Percentiles rank a stretch among this genome's conserved stretches.
Evolutionary conservation across 2,113 vertebrate species (phyloP).

Genomic region (Fregetta grallaria): DNA sequence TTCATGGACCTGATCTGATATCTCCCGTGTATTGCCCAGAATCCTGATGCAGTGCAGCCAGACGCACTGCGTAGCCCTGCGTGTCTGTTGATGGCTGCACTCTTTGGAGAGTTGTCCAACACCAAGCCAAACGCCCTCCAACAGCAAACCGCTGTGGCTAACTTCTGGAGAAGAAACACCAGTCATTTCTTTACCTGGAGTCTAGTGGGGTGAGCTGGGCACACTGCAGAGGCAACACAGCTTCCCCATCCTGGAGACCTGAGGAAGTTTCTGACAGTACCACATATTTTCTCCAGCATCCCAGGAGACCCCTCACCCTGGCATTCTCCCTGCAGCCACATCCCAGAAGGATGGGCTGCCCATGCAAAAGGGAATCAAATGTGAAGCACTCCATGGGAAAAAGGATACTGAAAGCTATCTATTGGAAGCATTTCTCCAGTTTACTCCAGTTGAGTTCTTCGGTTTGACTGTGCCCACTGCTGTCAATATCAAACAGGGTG

Average conservation of each 20-base stretch:
- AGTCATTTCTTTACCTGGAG: not conserved
- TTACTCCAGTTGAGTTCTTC: not conserved
- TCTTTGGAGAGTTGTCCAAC: not conserved
- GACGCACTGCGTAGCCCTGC: not conserved
- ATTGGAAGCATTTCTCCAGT: not conserved
- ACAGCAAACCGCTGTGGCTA: not conserved
- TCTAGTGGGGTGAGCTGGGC: not conserved
- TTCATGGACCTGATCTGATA: not conserved
- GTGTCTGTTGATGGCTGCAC: not conserved
- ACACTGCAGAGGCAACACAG: not conserved
- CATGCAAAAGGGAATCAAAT: not conserved
- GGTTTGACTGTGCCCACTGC: not conserved
- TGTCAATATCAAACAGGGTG: not conserved
- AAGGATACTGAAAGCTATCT: not conserved
- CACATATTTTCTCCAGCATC: not conserved
- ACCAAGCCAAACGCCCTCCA: not conserved
- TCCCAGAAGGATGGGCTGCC: not conserved
- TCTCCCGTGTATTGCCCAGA: not conserved
- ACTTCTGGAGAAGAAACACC: not conserved
- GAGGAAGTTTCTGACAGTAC: not conserved
- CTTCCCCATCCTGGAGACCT: not conserved
- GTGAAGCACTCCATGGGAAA: not conserved
- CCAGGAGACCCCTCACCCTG: not conserved
- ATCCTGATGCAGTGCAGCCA: not conserved
- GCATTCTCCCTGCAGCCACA: not conserved